Percentiles rank a stretch among this genome's conserved stretches.
These are phyloP conservation scores for Limnephilus auricula DNA, from an alignment of 2,888 invertebrate species.

Conservation along the genomic window DNA sequence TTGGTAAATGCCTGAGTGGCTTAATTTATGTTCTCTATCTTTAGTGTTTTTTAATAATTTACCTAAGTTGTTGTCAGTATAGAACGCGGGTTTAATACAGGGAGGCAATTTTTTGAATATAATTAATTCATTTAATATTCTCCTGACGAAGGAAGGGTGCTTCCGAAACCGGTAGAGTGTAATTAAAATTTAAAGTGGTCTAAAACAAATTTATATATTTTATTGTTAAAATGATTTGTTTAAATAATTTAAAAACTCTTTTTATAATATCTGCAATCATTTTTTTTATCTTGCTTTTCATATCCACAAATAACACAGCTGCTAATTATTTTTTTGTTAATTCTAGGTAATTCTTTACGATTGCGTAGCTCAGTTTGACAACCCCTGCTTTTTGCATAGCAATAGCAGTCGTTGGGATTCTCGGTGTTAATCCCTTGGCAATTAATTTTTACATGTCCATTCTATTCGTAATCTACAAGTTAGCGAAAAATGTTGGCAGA, in stretches of 20 bases:
- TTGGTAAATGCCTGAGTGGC: no score
- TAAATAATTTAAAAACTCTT: neutral
- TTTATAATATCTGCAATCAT: neutral
- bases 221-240: no score
- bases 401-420: slow-evolving; percentile 56
- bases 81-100: no score
- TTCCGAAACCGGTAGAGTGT: no score
- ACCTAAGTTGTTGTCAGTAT: no score
- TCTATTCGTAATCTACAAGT: neutral
- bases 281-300: neutral
- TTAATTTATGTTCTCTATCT: no score
- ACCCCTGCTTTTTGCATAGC: slow-evolving; percentile 1
- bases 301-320: neutral
- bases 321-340: neutral
- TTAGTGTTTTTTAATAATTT: no score
- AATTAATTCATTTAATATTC: no score
- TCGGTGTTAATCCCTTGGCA: slow-evolving; percentile 16
- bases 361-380: neutral
- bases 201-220: no score
- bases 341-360: neutral
- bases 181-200: no score
- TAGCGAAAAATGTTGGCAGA: neutral
- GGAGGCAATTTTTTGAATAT: no score
- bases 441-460: slow-evolving; percentile 24
- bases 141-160: no score